Percentiles rank a stretch among this genome's conserved stretches.
phyloP scores from a whole-genome alignment of 1,140 invertebrate species.

The Pectinophora gossypiella region DNA sequence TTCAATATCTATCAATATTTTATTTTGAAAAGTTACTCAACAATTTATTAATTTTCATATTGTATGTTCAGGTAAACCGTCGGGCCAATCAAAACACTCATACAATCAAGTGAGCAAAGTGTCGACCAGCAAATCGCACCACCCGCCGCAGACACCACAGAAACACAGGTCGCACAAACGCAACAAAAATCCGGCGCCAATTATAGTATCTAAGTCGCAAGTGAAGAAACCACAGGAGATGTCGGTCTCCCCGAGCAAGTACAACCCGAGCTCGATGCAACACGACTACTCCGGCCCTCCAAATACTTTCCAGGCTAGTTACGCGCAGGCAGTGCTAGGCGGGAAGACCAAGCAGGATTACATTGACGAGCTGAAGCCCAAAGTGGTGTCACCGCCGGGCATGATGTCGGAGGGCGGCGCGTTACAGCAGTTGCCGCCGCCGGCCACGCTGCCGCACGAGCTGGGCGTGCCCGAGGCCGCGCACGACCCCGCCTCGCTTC shows the following conservation, averaged over 20 bases:
- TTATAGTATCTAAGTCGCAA: constrained; percentile 33
- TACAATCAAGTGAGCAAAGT: constrained; percentile 73
- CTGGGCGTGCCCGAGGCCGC: constrained; percentile 43
- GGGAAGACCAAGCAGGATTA: constrained; percentile 51
- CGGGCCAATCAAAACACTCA: constrained; percentile 67
- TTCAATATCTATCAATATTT: neutral
- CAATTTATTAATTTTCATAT: too few relatives aligned
- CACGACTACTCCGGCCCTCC: constrained; percentile 51
- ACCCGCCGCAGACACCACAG: constrained; percentile 29
- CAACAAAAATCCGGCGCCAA: constrained; percentile 27
- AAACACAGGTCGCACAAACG: constrained; percentile 48
- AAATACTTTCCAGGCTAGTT: constrained; percentile 65
- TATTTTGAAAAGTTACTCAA: too few relatives aligned
- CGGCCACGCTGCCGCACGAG: constrained; percentile 53
- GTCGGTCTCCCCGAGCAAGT: constrained; percentile 43
- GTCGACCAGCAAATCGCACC: constrained; percentile 63
- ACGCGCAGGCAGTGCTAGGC: constrained; percentile 62
- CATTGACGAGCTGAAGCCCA: constrained; percentile 56
- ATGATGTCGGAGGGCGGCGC: constrained; percentile 57
- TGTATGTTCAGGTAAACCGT: constrained; percentile 69
- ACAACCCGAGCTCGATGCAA: constrained; percentile 38
- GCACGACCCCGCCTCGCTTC: constrained; percentile 37
- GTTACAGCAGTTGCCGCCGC: constrained; percentile 58
- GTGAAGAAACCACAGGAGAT: constrained; percentile 46
- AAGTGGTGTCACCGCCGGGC: constrained; percentile 47